Percentiles rank a stretch among this genome's conserved stretches.
Evolutionary conservation across 1,140 invertebrate species (phyloP).

Genomic region (Yoshiicerus persimilis): DNA sequence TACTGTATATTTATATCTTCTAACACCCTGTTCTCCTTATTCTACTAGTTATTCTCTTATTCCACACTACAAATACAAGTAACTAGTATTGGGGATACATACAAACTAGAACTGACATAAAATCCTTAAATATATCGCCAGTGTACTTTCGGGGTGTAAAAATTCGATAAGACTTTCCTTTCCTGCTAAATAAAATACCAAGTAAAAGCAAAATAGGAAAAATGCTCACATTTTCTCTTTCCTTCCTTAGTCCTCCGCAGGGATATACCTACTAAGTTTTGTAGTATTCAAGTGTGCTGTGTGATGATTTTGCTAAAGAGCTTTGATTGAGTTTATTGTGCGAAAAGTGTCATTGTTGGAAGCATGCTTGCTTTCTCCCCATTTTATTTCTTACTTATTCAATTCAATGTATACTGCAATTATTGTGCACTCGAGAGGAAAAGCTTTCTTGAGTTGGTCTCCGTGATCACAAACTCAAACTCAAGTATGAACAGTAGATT

Average conservation of each 20-base stretch:
- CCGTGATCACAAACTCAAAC: background rate
- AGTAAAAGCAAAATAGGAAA: background rate
- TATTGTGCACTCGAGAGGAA: background rate
- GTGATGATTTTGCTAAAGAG: background rate
- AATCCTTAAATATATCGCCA: background rate
- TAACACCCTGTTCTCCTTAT: background rate
- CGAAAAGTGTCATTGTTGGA: background rate
- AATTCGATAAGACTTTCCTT: constrained; percentile 4
- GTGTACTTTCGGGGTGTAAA: background rate
- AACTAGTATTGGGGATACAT: background rate
- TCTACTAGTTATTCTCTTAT: background rate
- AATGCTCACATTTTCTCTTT: background rate
- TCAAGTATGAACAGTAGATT: too few relatives aligned
- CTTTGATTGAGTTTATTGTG: constrained; percentile 15
- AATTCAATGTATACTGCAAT: background rate
- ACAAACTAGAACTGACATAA: too few relatives aligned
- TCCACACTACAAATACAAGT: background rate
- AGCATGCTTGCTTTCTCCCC: background rate
- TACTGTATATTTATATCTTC: background rate
- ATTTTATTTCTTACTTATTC: background rate
- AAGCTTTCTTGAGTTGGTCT: background rate
- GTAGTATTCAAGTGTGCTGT: background rate
- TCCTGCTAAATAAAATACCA: background rate
- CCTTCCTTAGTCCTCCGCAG: background rate
- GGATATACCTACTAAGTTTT: background rate